Conservation (phyloP, 2,797 vertebrate species). For the Poeciliopsis infans region DNA sequence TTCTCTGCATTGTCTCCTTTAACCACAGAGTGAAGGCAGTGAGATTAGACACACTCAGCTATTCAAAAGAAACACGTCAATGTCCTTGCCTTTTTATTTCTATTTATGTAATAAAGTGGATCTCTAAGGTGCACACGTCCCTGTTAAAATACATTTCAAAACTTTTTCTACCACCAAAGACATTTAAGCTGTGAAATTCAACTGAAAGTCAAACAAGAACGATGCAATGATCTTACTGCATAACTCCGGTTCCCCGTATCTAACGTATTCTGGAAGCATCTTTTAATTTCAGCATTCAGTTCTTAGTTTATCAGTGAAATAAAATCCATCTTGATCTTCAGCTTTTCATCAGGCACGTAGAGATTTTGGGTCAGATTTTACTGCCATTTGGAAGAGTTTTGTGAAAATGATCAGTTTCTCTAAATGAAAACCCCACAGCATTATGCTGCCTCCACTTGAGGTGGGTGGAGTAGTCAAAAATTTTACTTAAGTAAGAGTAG, state of each 20-base stretch:
- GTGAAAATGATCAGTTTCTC: neutral
- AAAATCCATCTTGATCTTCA: neutral
- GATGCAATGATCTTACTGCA: neutral
- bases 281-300: neutral
- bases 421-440: neutral
- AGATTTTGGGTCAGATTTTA: neutral
- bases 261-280: neutral
- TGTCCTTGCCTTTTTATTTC: conserved; percentile 26
- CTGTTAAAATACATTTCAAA: neutral
- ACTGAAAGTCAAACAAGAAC: neutral
- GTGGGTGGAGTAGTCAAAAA: no score
- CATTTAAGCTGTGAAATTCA: neutral
- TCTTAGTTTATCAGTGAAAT: neutral
- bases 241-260: neutral
- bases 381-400: neutral
- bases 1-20: conserved; percentile 47
- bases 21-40: conserved; percentile 52
- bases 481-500: no score
- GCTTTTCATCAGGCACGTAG: neutral
- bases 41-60: conserved; percentile 47
- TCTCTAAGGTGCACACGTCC: neutral
- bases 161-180: neutral
- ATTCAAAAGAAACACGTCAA: conserved; percentile 19
- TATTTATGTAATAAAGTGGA: neutral
- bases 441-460: neutral